Evolutionary conservation across 2,113 vertebrate genomes (phyloP), one percentile per base, ranked within the genome.

Genomic region (Ceuthmochares aereus): DNA sequence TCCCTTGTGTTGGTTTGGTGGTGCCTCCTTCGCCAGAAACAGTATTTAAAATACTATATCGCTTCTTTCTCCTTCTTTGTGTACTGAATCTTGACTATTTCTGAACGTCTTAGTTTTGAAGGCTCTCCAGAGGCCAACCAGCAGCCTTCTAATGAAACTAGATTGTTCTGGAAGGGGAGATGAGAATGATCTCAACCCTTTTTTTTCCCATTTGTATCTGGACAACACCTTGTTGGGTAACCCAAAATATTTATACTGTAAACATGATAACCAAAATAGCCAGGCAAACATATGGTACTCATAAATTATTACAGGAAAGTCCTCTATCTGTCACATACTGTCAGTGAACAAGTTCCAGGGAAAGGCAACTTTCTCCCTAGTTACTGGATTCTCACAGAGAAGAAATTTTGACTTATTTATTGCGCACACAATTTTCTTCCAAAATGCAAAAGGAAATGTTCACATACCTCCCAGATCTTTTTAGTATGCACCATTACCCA

Each of bases 271-370:
- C 63, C 14, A 55, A 83, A 90, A 86, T 60, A 96, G 89, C 26
- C n/a, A 88, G 37, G 32, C 23, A 42, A 95, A 83, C 89, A 96
- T 93, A 90, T 67, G 84, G 81, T 78, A 66, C 54, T 95, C 58
- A 90, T 97, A 80, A 94, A 96, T 93, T 93, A 94, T 95, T 96
- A 70, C 55, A 63, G 82, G 9, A 10, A 73, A 89, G 91, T 51
- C 47, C 94, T 85, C 12, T 49, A 88, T 88, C 82, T 90, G 84
- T 86, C 93, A 90, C 47, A 77, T n/a, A 9, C 62, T 76, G 66
- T 76, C 6, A 3, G 42, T 76, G 23, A 89, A 19, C 26, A 68
- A 91, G 13, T 87, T 89, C 55, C 63, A 94, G 12, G 51, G 29
- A 90, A 86, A 88, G 51, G 9, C 42, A 93, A 80, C 40, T 51